Evolutionary conservation across 2,113 vertebrate species (phyloP).

Genomic region (Blennius ocellaris): DNA sequence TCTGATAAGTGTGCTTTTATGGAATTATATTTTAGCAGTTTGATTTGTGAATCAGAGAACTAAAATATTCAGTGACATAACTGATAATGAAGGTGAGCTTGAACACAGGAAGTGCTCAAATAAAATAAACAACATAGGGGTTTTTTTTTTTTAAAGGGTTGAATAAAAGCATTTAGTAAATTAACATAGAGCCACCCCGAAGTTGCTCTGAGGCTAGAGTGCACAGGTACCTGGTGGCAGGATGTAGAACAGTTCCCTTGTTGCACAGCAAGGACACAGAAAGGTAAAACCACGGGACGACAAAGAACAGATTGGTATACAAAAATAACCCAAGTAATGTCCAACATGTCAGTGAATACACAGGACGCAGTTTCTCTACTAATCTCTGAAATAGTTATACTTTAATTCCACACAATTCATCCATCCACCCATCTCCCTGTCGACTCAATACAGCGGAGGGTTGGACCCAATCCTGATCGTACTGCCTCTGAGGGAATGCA

Average conservation of each 20-base stretch:
- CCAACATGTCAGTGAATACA: conserved; percentile 58
- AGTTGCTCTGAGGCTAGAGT: conserved; percentile 56
- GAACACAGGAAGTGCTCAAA: no score
- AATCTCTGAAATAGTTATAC: no score
- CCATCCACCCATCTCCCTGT: no score
- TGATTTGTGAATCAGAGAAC: no score
- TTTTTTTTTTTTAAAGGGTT: conserved; percentile 6
- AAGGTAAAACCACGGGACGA: conserved; percentile 77
- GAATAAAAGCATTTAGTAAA: not conserved
- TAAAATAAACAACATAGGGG: not conserved
- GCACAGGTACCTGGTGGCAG: conserved; percentile 23
- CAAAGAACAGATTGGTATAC: conserved; percentile 68
- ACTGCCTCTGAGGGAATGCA: no score
- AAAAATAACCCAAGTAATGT: conserved; percentile 67
- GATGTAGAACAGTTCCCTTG: conserved; percentile 82
- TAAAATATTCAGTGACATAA: no score
- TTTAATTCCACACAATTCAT: no score
- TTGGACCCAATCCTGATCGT: no score
- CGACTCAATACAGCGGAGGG: no score
- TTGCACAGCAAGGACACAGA: conserved; percentile 72
- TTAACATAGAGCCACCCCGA: not conserved
- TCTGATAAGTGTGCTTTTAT: not conserved
- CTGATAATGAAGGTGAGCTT: no score
- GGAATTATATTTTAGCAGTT: no score
- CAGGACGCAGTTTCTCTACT: conserved; percentile 40